Evolutionary conservation across 2,113 vertebrate genomes (phyloP).

Genomic region (Xiphophorus couchianus): DNA sequence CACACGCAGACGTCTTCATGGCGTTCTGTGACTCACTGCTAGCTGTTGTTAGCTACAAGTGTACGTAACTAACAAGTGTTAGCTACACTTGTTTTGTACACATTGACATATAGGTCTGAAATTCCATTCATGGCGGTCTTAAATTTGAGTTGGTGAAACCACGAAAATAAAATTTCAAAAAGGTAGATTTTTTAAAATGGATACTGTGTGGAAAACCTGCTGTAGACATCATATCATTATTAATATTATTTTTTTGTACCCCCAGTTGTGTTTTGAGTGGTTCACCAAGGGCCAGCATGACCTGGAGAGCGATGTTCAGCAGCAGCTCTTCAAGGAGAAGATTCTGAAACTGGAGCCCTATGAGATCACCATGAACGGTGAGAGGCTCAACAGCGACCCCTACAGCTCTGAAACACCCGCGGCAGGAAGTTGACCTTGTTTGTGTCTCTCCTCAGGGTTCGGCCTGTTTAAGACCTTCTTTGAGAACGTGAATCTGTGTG

Average conservation of each 20-base stretch:
- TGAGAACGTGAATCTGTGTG: slow-evolving; percentile 98
- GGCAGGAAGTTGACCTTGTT: neutral
- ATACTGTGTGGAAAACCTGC: neutral
- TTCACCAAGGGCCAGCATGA: slow-evolving; percentile 99
- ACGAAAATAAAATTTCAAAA: too few relatives aligned
- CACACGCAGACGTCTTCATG: too few relatives aligned
- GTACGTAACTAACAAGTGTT: too few relatives aligned
- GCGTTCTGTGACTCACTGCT: too few relatives aligned
- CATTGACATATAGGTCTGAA: too few relatives aligned
- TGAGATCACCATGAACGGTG: slow-evolving; percentile 99
- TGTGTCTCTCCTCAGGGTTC: slow-evolving; percentile 85
- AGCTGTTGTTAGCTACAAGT: too few relatives aligned
- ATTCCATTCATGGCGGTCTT: too few relatives aligned
- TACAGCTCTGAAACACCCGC: neutral
- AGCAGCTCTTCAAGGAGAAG: slow-evolving; percentile 99
- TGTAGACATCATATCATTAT: neutral
- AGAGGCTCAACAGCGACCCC: slow-evolving; percentile 17
- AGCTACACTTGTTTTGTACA: too few relatives aligned
- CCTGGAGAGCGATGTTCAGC: slow-evolving; percentile 96
- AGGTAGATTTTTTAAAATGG: neutral
- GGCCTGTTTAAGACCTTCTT: slow-evolving; percentile 99
- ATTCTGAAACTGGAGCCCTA: slow-evolving; percentile 97
- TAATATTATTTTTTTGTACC: neutral
- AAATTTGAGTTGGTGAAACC: too few relatives aligned
- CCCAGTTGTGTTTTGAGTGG: slow-evolving; percentile 99